phyloP scores from a whole-genome alignment of 1,140 invertebrate genomes.

The Batillaria attramentaria region DNA sequence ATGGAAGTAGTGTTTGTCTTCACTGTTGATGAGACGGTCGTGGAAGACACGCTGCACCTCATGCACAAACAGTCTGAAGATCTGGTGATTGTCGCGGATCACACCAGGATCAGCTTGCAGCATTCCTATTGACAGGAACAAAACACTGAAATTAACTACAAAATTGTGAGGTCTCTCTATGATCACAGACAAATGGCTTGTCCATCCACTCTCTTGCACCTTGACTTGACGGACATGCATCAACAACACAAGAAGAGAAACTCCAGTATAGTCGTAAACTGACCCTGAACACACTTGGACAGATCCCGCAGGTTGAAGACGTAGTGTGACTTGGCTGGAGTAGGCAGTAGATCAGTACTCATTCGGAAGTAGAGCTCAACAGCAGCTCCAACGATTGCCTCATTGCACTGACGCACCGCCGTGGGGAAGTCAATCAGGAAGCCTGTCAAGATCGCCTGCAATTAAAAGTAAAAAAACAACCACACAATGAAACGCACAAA shows the following conservation, averaged over 20 bases:
- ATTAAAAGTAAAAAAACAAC: slow-evolving; percentile 29
- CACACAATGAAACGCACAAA: background rate
- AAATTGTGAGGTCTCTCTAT: too few relatives aligned
- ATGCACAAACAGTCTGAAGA: slow-evolving; percentile 71
- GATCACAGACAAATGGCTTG: too few relatives aligned
- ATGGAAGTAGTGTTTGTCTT: slow-evolving; percentile 72
- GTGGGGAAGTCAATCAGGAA: slow-evolving; percentile 77
- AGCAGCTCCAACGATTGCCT: slow-evolving; percentile 68
- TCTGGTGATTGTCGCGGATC: slow-evolving; percentile 66
- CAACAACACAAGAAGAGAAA: too few relatives aligned
- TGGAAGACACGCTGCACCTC: slow-evolving; percentile 72
- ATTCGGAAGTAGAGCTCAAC: slow-evolving; percentile 72
- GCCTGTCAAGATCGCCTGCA: slow-evolving; percentile 80
- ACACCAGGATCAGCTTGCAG: slow-evolving; percentile 68
- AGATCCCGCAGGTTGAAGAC: slow-evolving; percentile 73
- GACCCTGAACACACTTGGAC: slow-evolving; percentile 73
- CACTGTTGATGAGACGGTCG: slow-evolving; percentile 71
- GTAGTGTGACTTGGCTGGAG: slow-evolving; percentile 73
- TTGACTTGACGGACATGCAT: too few relatives aligned
- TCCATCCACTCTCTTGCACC: too few relatives aligned
- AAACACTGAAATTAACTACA: slow-evolving; percentile 7
- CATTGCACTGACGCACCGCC: slow-evolving; percentile 73
- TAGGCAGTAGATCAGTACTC: slow-evolving; percentile 72
- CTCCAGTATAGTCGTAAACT: too few relatives aligned
- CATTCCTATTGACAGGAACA: slow-evolving; percentile 56